A percentile compares a stretch with the other conserved stretches of the same genome.
Evolutionary conservation across 2,888 invertebrate genomes (phyloP).

Genomic region (Euplexia lucipara): DNA sequence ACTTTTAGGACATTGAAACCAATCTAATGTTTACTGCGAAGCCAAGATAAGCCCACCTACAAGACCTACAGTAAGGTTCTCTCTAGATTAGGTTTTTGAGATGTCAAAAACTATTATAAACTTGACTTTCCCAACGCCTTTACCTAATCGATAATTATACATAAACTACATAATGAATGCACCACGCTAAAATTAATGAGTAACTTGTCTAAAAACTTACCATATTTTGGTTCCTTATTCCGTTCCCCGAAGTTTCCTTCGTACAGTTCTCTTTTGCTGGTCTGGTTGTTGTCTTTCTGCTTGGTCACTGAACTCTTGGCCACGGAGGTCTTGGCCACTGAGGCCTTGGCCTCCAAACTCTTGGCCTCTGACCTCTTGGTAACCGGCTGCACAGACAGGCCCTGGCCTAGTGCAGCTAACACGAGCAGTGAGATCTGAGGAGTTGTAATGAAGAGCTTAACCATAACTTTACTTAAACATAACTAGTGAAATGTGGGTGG

Average conservation of each 20-base stretch:
- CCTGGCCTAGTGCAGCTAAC: conserved; percentile 72
- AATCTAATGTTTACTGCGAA: too few species aligned
- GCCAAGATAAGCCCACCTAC: too few species aligned
- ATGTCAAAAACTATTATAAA: too few species aligned
- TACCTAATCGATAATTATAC: too few species aligned
- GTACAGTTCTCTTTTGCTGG: conserved; percentile 74
- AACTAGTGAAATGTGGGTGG: too few species aligned
- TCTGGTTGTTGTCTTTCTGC: conserved; percentile 61
- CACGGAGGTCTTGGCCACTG: conserved; percentile 27
- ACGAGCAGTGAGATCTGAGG: conserved; percentile 74
- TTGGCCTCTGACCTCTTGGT: conserved; percentile 51
- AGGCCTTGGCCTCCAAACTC: conserved; percentile 25
- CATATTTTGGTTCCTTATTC: conserved; percentile 32
- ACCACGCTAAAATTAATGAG: background rate
- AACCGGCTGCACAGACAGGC: conserved; percentile 51
- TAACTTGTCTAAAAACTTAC: conserved; percentile 36
- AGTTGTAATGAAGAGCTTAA: conserved; percentile 1
- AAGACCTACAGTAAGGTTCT: too few species aligned
- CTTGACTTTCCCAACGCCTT: too few species aligned
- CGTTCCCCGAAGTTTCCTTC: conserved; percentile 73
- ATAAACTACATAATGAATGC: background rate
- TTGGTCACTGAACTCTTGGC: conserved; percentile 31
- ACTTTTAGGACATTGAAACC: too few species aligned
- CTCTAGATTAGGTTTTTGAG: too few species aligned
- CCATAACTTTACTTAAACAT: background rate